A percentile compares a stretch with the other conserved stretches of the same genome.
Conservation (phyloP, 2,113 vertebrate species). For the Oostethus manadensis region DNA sequence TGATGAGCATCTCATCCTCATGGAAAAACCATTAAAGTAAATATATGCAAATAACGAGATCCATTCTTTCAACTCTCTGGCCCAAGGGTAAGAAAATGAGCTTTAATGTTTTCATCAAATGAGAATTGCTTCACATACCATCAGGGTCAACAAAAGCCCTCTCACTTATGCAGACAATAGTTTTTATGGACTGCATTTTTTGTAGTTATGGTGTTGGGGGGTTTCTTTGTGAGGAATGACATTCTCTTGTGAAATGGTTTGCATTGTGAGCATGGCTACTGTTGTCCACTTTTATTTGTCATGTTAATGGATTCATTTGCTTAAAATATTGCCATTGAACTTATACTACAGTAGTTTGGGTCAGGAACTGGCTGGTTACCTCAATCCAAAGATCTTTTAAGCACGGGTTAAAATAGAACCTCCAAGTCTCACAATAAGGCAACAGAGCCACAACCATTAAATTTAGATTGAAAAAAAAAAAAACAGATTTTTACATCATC, state of each 20-base stretch:
- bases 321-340: too few relatives aligned
- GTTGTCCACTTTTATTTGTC: neutral
- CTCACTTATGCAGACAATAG: neutral
- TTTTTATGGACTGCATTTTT: neutral
- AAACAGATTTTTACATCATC: too few relatives aligned
- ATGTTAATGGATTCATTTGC: too few relatives aligned
- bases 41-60: slow-evolving; percentile 71
- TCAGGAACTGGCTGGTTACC: too few relatives aligned
- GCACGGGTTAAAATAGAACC: too few relatives aligned
- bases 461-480: too few relatives aligned
- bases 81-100: slow-evolving; percentile 66
- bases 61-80: slow-evolving; percentile 59
- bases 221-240: too few relatives aligned
- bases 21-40: slow-evolving; percentile 74
- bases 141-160: neutral
- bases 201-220: neutral
- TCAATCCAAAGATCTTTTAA: too few relatives aligned
- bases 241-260: neutral
- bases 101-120: slow-evolving; percentile 63
- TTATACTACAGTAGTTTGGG: too few relatives aligned
- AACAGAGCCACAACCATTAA: neutral
- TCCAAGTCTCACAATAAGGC: too few relatives aligned
- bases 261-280: too few relatives aligned
- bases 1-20: slow-evolving; percentile 67
- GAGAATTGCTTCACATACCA: slow-evolving; percentile 47